These are phyloP conservation scores for Musca domestica DNA, from an alignment of 1,140 invertebrate genomes.

Conservation along the genomic window DNA sequence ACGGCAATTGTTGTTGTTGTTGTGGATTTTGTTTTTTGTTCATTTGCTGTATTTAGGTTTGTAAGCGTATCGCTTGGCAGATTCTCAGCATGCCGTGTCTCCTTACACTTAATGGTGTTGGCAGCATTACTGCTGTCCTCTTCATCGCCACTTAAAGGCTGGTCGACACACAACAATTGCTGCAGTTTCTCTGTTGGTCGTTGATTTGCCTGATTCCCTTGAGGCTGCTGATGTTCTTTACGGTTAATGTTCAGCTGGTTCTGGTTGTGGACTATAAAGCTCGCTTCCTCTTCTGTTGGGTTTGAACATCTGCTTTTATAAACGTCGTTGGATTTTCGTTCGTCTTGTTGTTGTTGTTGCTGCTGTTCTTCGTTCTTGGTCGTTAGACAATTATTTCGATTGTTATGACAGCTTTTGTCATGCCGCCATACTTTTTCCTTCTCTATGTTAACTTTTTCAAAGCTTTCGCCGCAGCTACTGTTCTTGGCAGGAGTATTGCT, in stretches of 20 bases:
- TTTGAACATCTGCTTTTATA: conserved; percentile 29
- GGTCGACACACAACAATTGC: conserved; percentile 19
- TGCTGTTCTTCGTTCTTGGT: conserved; percentile 38
- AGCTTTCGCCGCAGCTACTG: neutral
- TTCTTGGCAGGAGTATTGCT: conserved; percentile 27
- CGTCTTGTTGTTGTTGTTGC: conserved; percentile 8
- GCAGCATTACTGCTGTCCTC: conserved; percentile 9
- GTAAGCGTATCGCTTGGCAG: neutral
- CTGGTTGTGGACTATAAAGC: too few relatives aligned
- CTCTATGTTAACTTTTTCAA: conserved; percentile 23
- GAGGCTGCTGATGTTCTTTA: conserved; percentile 21
- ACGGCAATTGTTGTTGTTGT: conserved; percentile 10
- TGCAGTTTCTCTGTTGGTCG: conserved; percentile 26
- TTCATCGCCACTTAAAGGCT: conserved; percentile 8
- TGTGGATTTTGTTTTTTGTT: conserved; percentile 4
- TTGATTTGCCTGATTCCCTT: neutral
- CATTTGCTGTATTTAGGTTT: neutral
- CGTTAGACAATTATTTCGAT: conserved; percentile 25
- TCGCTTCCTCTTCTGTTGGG: neutral
- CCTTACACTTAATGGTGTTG: conserved; percentile 7
- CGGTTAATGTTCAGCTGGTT: too few relatives aligned
- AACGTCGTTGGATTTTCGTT: conserved; percentile 23
- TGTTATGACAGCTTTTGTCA: conserved; percentile 37
- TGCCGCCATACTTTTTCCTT: conserved; percentile 46
- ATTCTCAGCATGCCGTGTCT: neutral